Conservation (phyloP, 2,113 vertebrate species). For the Neoarius graeffei region DNA sequence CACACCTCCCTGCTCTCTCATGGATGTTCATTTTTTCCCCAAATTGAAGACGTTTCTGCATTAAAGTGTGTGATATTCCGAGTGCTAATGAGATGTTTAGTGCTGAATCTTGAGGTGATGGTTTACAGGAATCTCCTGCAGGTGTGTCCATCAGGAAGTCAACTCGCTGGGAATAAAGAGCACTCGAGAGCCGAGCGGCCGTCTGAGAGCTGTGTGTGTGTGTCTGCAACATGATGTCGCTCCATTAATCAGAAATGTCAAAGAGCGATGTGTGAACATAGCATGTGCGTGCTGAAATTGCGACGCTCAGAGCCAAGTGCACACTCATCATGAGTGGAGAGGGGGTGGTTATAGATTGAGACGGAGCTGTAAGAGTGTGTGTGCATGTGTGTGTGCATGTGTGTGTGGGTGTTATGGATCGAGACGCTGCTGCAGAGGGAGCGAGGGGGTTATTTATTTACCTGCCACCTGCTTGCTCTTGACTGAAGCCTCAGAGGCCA, state of each 20-base stretch:
- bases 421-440: neutral
- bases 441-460: conserved; percentile 62
- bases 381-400: no score
- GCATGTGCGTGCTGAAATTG: neutral
- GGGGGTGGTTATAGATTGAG: neutral
- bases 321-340: conserved; percentile 3
- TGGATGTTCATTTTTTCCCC: neutral
- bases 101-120: neutral
- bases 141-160: conserved; percentile 26
- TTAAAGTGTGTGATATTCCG: neutral
- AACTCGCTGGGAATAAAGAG: neutral
- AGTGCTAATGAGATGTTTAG: conserved; percentile 10
- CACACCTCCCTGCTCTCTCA: neutral
- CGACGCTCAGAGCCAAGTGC: neutral
- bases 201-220: neutral
- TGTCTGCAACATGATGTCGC: neutral
- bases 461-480: conserved; percentile 97
- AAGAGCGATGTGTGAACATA: conserved; percentile 14
- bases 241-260: conserved; percentile 44
- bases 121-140: conserved; percentile 8
- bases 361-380: neutral
- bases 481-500: conserved; percentile 95
- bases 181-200: conserved; percentile 10
- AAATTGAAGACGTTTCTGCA: neutral
- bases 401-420: neutral